These are phyloP conservation scores for Auanema freiburgensis DNA, from an alignment of 2,888 invertebrate genomes.

Conservation along the genomic window DNA sequence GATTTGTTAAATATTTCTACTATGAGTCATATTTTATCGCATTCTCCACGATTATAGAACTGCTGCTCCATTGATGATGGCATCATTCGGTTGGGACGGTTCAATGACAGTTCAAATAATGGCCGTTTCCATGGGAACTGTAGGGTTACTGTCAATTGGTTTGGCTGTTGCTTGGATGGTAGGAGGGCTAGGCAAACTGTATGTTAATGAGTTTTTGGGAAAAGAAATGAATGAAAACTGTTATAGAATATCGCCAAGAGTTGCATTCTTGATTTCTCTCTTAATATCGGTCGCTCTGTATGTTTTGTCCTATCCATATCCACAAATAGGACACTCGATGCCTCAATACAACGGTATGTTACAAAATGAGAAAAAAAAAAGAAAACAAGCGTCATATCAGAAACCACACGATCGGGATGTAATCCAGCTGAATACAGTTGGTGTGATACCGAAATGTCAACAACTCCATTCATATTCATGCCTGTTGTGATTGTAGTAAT, in stretches of 20 bases:
- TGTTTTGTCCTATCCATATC: slow-evolving; percentile 35
- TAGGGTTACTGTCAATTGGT: slow-evolving; percentile 30
- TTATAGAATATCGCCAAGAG: slow-evolving; percentile 31
- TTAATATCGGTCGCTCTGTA: slow-evolving; percentile 35
- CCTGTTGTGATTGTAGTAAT: slow-evolving; percentile 33
- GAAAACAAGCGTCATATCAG: slow-evolving; percentile 7
- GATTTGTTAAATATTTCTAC: neutral
- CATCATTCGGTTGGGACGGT: slow-evolving; percentile 36
- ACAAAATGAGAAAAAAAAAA: neutral
- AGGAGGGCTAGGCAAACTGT: slow-evolving; percentile 27
- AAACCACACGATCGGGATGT: slow-evolving; percentile 30
- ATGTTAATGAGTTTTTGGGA: slow-evolving; percentile 6
- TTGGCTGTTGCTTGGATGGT: slow-evolving; percentile 29
- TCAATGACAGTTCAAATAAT: slow-evolving; percentile 27
- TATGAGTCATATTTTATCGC: neutral
- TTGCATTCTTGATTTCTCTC: slow-evolving; percentile 31
- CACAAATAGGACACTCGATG: slow-evolving; percentile 19
- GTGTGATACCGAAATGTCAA: slow-evolving; percentile 23
- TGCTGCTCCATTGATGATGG: slow-evolving; percentile 32
- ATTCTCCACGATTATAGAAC: slow-evolving; percentile 16
- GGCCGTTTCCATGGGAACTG: slow-evolving; percentile 28
- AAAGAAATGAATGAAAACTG: neutral
- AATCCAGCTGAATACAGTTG: slow-evolving; percentile 32
- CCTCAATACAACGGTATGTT: slow-evolving; percentile 30
- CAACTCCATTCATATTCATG: slow-evolving; percentile 26